phyloP scores from a whole-genome alignment of 2,888 invertebrate species.

The Coelinius sp. region DNA sequence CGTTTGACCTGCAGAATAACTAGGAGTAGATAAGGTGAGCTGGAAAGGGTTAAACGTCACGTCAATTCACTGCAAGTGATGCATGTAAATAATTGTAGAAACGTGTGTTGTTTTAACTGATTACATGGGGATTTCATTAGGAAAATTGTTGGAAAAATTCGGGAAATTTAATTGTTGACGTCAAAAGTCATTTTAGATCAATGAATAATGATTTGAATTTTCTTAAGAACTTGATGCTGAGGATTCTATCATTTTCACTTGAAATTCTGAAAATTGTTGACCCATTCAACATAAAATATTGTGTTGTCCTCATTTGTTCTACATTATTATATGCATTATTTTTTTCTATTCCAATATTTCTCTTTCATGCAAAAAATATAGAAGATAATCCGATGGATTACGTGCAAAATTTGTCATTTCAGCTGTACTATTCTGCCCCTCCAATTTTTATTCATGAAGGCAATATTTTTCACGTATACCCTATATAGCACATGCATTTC shows the following conservation, averaged over 20 bases:
- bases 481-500: slow-evolving; percentile 3
- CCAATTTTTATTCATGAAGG: not conserved
- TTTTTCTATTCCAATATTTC: not conserved
- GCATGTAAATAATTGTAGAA: not conserved
- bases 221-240: too few species aligned
- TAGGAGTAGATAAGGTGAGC: not conserved
- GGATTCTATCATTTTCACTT: too few species aligned
- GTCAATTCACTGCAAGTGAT: not conserved
- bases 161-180: not conserved
- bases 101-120: not conserved
- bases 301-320: too few species aligned
- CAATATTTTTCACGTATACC: slow-evolving; percentile 6
- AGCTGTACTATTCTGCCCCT: not conserved
- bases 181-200: not conserved
- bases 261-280: too few species aligned
- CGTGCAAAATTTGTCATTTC: not conserved
- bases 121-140: not conserved
- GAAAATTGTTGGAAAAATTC: not conserved
- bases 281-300: too few species aligned
- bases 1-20: not conserved
- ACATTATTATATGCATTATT: too few species aligned
- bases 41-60: not conserved
- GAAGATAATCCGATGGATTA: not conserved
- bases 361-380: not conserved
- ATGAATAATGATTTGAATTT: too few species aligned